Base-by-base conservation (phyloP, 2,113 vertebrate species). In the Trichomycterus rosablanca region DNA sequence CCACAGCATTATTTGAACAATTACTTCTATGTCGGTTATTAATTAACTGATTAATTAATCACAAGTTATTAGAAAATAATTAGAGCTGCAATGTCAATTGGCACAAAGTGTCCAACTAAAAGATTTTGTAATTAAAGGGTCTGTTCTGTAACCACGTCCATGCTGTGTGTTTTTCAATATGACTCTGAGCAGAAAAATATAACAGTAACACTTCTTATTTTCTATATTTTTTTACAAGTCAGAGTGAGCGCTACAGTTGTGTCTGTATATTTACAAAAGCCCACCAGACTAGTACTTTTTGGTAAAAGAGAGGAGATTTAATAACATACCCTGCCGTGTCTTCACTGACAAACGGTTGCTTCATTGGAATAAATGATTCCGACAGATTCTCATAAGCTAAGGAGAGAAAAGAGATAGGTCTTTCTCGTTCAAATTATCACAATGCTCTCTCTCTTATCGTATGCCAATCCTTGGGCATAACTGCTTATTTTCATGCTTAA, bases 331-430 rank as follows among this genome's bases (percentile, higher is more conserved):
- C 26, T 5, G 11, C 1, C 44, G 49, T 19, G 16, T 34, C 42
- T 53, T 51, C 14, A 4, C 12, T 61, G 50, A 52, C 58, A 66
- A 66, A 71, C 56, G 51, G 35, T 28, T 20, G 35, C 35, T 51
- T 62, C 16, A 45, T 51, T 57, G 49, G 51, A n/a, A 51, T 35
- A 57, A 59, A 71, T 66, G 59, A 71, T 66, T 59, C 51, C 37
- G 43, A 30, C 14, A 35, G 7, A 56, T 55, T 44, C 49, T 34
- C 42, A 42, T 32, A 39, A 12, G 49, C 1, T 10, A 45, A 32
- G 19, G 28, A 39, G 37, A 54, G 37, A 53, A 42, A n/a, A 28
- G 37, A 65, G 34, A 42, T 66, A 65, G 63, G 45, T 39, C 35
- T 49, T 44, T 34, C 22, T 56, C 24, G 35, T 56, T 70, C 62